Conservation (phyloP, 2,113 vertebrate species). For the Zapus hudsonius region DNA sequence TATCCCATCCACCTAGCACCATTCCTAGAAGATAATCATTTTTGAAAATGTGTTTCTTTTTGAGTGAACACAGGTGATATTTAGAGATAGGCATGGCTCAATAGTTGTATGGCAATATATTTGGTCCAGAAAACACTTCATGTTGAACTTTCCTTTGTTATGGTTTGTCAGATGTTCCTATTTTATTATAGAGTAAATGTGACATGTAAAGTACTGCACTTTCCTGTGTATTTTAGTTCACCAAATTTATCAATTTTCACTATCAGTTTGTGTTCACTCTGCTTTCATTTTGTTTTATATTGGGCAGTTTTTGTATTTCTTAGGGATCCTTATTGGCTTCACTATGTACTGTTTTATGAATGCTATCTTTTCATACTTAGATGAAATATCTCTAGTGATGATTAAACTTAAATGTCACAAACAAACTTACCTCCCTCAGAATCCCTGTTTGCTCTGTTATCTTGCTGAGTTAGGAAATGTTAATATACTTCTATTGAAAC, state of each 20-base stretch:
- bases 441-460: background rate
- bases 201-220: background rate
- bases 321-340: background rate
- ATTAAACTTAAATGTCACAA: background rate
- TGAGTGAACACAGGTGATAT: background rate
- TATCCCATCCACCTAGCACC: background rate
- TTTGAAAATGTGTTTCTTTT: background rate
- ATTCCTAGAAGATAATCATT: background rate
- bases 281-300: background rate
- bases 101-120: accelerated
- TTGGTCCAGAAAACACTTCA: background rate
- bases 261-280: background rate
- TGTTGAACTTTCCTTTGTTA: background rate
- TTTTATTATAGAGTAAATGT: background rate
- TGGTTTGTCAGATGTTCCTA: background rate
- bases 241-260: background rate
- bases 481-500: background rate
- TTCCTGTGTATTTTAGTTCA: background rate
- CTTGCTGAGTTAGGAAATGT: background rate
- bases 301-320: background rate
- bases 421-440: background rate
- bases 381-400: background rate
- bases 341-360: background rate
- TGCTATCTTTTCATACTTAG: background rate
- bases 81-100: background rate